A percentile compares a stretch with the other conserved stretches of the same genome.
Evolutionary conservation across 2,888 invertebrate genomes (phyloP).

Genomic region (Pollenia amentaria): DNA sequence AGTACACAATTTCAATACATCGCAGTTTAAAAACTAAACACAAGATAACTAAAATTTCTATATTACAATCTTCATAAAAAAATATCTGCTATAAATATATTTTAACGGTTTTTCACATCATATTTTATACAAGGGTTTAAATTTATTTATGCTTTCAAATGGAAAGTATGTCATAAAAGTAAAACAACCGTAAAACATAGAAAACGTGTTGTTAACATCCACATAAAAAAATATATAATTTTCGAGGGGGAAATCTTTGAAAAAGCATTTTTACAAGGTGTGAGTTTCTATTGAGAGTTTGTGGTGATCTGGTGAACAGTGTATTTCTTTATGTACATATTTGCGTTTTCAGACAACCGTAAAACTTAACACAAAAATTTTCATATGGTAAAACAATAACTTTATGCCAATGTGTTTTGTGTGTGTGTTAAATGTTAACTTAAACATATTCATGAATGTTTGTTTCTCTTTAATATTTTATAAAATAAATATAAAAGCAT

Average conservation of each 20-base stretch:
- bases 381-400: constrained; percentile 30
- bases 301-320: background rate
- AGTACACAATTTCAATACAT: background rate
- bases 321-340: background rate
- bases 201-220: too few relatives aligned
- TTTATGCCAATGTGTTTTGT: constrained; percentile 21
- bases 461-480: constrained; percentile 18
- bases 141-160: constrained; percentile 1
- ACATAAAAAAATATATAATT: background rate
- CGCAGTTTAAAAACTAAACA: background rate
- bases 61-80: too few relatives aligned
- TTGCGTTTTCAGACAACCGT: constrained; percentile 24
- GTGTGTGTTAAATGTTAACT: constrained; percentile 19
- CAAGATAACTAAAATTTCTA: too few relatives aligned
- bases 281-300: constrained; percentile 2
- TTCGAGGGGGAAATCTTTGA: background rate
- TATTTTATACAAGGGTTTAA: background rate
- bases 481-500: constrained; percentile 15
- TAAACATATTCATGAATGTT: constrained; percentile 42
- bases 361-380: constrained; percentile 43
- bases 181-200: background rate
- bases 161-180: background rate
- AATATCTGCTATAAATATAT: too few relatives aligned
- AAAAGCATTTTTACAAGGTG: constrained; percentile 6
- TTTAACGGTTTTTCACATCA: background rate